phyloP scores from a whole-genome alignment of 2,113 vertebrate genomes.

The Theristicus caerulescens region DNA sequence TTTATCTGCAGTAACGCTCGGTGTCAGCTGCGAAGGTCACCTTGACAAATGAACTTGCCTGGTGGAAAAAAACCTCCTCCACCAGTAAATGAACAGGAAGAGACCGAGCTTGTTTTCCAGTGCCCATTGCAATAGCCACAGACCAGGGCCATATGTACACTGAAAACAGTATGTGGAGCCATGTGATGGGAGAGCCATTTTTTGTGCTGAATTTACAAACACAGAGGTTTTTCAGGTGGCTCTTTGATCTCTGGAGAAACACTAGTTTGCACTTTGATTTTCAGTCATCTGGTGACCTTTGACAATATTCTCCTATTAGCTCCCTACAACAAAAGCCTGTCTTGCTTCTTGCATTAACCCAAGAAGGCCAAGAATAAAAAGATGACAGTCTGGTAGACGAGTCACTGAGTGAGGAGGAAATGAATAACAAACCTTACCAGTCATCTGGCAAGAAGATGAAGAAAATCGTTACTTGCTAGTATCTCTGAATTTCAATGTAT shows the following conservation, averaged over 20 bases:
- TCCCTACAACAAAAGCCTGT: background rate
- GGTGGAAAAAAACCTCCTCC: background rate
- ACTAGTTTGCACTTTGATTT: background rate
- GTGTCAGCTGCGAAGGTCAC: background rate
- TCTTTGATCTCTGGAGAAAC: background rate
- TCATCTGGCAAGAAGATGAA: background rate
- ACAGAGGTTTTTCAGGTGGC: background rate
- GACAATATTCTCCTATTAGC: background rate
- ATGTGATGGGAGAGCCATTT: background rate
- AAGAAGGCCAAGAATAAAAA: background rate
- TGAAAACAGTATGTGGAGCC: background rate
- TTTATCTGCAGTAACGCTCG: background rate
- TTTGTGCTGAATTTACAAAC: background rate
- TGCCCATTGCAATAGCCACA: background rate
- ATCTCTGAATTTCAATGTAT: background rate
- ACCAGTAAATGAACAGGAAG: background rate
- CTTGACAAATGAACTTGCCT: conserved; percentile 29
- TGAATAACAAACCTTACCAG: background rate
- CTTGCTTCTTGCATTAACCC: background rate
- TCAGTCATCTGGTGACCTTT: background rate
- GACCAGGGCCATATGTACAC: background rate
- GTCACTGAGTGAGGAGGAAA: background rate
- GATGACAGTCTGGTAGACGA: background rate
- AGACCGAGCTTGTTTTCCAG: background rate
- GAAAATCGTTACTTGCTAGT: background rate